These are phyloP conservation scores for Anastrepha obliqua DNA, from an alignment of 1,140 invertebrate species.

Conservation along the genomic window DNA sequence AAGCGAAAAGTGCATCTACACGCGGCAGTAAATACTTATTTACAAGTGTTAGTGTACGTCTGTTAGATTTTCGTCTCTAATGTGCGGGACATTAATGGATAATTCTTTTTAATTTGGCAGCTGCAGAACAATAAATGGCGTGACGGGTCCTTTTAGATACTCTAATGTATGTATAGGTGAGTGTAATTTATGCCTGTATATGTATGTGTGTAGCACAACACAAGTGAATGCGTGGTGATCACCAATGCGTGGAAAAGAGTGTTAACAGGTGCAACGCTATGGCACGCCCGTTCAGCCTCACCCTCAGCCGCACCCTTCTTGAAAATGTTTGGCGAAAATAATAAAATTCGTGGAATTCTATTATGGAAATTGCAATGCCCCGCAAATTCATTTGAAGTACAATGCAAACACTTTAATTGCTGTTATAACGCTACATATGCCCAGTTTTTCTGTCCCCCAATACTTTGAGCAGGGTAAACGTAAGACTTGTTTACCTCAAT, in stretches of 20 bases:
- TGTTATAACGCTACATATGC: constrained; percentile 6
- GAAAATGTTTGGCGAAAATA: not conserved
- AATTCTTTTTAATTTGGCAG: constrained; percentile 41
- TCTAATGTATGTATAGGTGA: not conserved
- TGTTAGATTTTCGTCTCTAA: not conserved
- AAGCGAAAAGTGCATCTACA: not conserved
- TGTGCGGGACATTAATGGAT: constrained; percentile 40
- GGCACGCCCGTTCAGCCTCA: no score
- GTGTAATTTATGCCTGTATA: no score
- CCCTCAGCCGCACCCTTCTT: not conserved
- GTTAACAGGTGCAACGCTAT: constrained; percentile 3
- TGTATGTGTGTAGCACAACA: not conserved
- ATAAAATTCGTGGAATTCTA: not conserved
- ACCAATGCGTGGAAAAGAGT: not conserved
- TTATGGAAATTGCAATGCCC: not conserved
- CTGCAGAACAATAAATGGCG: constrained; percentile 6
- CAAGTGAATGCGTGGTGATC: not conserved
- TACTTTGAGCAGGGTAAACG: no score
- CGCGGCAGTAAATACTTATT: no score
- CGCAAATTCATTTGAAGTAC: not conserved
- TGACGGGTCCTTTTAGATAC: constrained; percentile 14
- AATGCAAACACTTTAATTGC: not conserved
- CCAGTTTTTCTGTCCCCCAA: not conserved
- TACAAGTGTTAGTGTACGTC: not conserved
- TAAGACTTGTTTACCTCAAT: no score